Conservation (phyloP, 1,140 invertebrate species). For the fruit fly (Drosophila melanogaster) region DNA sequence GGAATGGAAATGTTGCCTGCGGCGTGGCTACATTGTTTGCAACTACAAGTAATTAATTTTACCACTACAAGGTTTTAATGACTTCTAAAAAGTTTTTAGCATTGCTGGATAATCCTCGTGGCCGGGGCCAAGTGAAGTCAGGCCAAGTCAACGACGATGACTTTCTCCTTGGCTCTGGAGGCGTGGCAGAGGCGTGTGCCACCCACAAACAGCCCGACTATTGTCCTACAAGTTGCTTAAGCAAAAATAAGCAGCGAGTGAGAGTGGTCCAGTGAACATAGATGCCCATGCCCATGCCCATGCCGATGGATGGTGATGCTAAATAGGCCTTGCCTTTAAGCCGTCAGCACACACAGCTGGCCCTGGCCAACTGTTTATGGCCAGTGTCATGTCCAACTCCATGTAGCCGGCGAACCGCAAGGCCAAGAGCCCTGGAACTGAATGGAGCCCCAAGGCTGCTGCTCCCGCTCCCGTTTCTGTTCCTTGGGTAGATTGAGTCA, state of each 20-base stretch:
- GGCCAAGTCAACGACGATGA: constrained; percentile 59
- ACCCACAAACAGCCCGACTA: constrained; percentile 72
- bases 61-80: constrained; percentile 84
- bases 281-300: constrained; percentile 5
- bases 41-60: constrained; percentile 85
- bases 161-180: constrained; percentile 3
- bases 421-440: constrained; percentile 43
- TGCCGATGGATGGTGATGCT: constrained; percentile 15
- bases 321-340: constrained; percentile 39
- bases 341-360: constrained; percentile 31
- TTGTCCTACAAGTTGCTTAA: constrained; percentile 73
- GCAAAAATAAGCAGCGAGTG: constrained; percentile 54
- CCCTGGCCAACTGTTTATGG: constrained; percentile 35
- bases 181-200: constrained; percentile 47
- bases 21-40: constrained; percentile 83
- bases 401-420: constrained; percentile 48
- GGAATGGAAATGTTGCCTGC: constrained; percentile 78
- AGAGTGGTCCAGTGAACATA: constrained; percentile 22
- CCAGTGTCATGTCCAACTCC: constrained; percentile 55
- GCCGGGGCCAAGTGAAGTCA: constrained; percentile 47
- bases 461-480: neutral
- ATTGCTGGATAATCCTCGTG: constrained; percentile 76
- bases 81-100: constrained; percentile 84
- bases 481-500: constrained; percentile 56
- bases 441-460: constrained; percentile 17